Evolutionary conservation across 2,113 vertebrate genomes (phyloP).

Genomic region (Riparia riparia): DNA sequence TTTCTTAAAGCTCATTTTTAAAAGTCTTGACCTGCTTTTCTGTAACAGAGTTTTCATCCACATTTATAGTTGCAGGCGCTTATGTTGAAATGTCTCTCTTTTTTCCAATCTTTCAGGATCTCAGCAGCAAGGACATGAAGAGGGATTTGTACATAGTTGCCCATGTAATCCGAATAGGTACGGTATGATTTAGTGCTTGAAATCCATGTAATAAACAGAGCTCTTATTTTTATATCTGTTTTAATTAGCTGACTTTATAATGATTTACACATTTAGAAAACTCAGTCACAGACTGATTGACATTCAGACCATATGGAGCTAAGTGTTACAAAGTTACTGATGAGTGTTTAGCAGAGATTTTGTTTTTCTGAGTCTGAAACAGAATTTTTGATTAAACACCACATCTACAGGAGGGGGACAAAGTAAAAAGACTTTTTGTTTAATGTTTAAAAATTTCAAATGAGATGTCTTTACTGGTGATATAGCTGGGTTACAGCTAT

Average conservation of each 20-base stretch:
- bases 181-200: constrained; percentile 35
- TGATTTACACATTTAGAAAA: neutral
- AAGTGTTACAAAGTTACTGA: neutral
- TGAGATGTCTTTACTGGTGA: neutral
- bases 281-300: neutral
- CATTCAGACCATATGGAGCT: neutral
- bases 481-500: neutral
- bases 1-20: neutral
- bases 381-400: neutral
- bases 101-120: constrained; percentile 81
- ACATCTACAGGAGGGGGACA: neutral
- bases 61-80: neutral
- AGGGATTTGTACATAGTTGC: constrained; percentile 94
- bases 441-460: neutral
- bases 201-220: neutral
- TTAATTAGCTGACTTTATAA: neutral
- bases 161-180: constrained; percentile 95
- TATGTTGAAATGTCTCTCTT: neutral
- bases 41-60: neutral
- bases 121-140: constrained; percentile 97
- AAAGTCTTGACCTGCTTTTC: neutral
- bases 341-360: neutral
- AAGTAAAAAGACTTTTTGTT: neutral
- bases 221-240: neutral
- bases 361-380: neutral